Base-by-base conservation (phyloP, 2,113 vertebrate species). In the Prietella phreatophila region DNA sequence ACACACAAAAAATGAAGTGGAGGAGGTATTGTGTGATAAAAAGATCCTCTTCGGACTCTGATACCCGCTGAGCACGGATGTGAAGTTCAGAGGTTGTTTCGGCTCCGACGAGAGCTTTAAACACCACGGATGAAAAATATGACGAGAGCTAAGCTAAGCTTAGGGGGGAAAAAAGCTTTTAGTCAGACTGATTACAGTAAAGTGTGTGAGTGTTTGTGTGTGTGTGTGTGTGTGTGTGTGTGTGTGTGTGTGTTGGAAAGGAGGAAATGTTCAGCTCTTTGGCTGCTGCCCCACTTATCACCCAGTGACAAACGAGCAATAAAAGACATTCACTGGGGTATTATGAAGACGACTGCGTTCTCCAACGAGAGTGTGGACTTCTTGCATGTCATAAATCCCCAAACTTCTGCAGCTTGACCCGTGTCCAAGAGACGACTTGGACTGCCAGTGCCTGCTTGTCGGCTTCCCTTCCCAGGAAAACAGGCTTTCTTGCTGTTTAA, bases 401-500 rank as follows among this genome's bases (percentile, higher is more conserved):
- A 27, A 63, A 39, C 36, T 58, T 86, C 33, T 82, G 58, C 79
- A 85, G 60, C 30, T 75, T 78, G 56, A 67, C 80, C 14, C 5
- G 42, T n/a, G 30, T 47, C 85, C 73, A 86, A 85, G 36, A 36
- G 20, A 88, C 15, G 33, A 83, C 56, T 33, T 53, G 65, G 33
- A 86, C 15, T 56, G 76, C 85, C 87, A 87, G 83, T 61, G 65
- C 84, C 50, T 67, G 42, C 71, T 75, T 42, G 4, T 42, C 39
- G 22, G 76, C 50, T 80, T 82, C 6, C 25, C 56, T 90, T 86
- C 78, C 79, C 15, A 85, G 65, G 84, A 86, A 86, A 73, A 87
- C 50, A 89, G 81, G 69, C 50, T 83, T 84, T 84, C 71, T 30
- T 25, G 90, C 86, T 63, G 71, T 86, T 69, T 82, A 89, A 93